Percentiles rank a stretch among this genome's conserved stretches.
Conservation (phyloP, 2,888 invertebrate genomes). For the Beris chalybata region DNA sequence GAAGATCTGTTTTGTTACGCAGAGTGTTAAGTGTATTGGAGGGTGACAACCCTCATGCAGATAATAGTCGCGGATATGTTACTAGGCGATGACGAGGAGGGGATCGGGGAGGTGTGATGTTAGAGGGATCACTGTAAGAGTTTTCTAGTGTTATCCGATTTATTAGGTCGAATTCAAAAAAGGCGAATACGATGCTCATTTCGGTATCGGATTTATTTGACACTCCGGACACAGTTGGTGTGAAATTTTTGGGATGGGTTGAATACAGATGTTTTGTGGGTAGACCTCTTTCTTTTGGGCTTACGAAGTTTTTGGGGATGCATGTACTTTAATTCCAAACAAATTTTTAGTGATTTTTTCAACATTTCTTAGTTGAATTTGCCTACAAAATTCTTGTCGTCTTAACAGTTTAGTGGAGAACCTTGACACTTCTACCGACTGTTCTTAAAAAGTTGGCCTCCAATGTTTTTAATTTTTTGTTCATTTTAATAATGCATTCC, state of each 20-base stretch:
- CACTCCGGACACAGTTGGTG: constrained; percentile 11
- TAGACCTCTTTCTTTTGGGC: not conserved
- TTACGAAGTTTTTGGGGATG: no score
- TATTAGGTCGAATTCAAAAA: constrained; percentile 24
- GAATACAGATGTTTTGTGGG: constrained; percentile 15
- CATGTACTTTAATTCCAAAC: no score
- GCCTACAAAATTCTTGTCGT: no score
- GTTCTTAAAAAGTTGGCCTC: no score
- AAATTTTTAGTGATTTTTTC: no score
- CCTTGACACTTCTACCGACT: no score
- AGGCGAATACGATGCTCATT: constrained; percentile 25
- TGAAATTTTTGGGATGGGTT: constrained; percentile 1
- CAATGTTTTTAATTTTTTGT: no score
- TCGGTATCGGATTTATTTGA: not conserved
- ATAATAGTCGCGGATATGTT: constrained; percentile 22
- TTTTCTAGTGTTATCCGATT: constrained; percentile 32
- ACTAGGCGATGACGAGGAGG: not conserved
- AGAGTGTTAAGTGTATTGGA: constrained; percentile 11
- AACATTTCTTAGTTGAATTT: no score
- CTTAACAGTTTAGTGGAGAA: no score
- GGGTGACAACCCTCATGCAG: constrained; percentile 23
- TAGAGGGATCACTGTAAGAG: constrained; percentile 19
- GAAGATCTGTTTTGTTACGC: constrained; percentile 4
- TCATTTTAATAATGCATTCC: no score
- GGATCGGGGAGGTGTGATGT: no score